phyloP scores from a whole-genome alignment of 2,888 invertebrate genomes.

The Trichogramma dendrolimi region DNA sequence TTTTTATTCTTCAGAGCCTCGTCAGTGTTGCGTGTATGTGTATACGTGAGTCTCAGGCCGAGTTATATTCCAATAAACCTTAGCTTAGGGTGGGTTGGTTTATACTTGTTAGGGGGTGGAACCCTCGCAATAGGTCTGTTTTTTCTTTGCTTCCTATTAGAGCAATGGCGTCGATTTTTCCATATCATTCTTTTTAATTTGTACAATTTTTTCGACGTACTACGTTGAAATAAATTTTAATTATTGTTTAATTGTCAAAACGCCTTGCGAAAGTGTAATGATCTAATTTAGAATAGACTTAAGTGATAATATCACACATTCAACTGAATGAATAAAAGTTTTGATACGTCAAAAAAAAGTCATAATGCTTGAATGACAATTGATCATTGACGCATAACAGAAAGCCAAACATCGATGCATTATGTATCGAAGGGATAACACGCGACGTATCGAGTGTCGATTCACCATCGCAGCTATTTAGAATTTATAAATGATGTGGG shows the following conservation, averaged over 20 bases:
- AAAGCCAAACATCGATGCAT: no score
- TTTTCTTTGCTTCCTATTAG: slow-evolving; percentile 24
- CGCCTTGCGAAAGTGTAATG: no score
- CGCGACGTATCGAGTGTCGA: no score
- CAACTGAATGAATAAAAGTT: not conserved
- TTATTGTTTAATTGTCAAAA: no score
- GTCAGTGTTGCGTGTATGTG: slow-evolving; percentile 11
- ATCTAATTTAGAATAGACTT: not conserved
- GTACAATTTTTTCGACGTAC: not conserved
- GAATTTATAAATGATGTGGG: not conserved
- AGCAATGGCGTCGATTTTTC: slow-evolving; percentile 23
- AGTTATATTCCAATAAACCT: slow-evolving; percentile 32
- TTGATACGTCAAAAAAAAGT: not conserved
- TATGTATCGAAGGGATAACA: no score
- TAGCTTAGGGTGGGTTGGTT: slow-evolving; percentile 29
- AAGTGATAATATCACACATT: not conserved
- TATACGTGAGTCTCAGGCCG: slow-evolving; percentile 12
- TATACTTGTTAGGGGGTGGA: slow-evolving; percentile 24
- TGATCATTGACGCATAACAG: no score
- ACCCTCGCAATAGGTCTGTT: slow-evolving; percentile 20
- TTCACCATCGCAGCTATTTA: no score
- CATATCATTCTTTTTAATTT: no score
- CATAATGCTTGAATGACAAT: not conserved
- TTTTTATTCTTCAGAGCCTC: slow-evolving; percentile 6
- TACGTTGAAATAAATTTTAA: no score